These are phyloP conservation scores for Diuraphis noxia DNA, from an alignment of 1,140 invertebrate genomes.

Conservation along the genomic window DNA sequence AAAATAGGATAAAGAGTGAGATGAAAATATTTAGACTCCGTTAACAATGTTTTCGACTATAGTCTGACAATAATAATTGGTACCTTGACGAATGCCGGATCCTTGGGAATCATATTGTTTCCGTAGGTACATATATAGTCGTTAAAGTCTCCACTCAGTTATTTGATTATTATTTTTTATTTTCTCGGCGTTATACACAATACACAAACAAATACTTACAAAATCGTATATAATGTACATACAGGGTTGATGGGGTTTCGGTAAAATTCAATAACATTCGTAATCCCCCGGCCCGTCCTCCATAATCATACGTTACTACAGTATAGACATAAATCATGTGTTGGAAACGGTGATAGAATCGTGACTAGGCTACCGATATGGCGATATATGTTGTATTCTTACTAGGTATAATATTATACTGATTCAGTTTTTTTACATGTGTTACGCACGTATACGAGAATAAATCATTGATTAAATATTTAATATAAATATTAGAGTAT, in stretches of 20 bases:
- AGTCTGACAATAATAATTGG: conserved; percentile 10
- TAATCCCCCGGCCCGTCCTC: conserved; percentile 2
- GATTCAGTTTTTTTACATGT: neutral
- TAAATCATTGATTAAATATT: neutral
- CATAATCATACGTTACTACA: conserved; percentile 45
- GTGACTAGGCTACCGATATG: conserved; percentile 45
- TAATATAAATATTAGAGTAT: neutral
- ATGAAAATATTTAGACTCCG: conserved; percentile 9
- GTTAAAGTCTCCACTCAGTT: conserved; percentile 39
- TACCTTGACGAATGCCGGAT: neutral
- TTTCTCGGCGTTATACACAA: neutral
- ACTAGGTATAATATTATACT: neutral
- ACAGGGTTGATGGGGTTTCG: conserved; percentile 31
- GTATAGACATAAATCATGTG: conserved; percentile 35
- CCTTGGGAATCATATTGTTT: conserved; percentile 19
- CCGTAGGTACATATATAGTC: conserved; percentile 14
- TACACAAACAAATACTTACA: conserved; percentile 41
- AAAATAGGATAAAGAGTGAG: conserved; percentile 9
- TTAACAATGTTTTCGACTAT: conserved; percentile 19
- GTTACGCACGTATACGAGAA: neutral
- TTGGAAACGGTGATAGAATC: conserved; percentile 47
- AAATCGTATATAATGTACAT: neutral
- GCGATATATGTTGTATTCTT: neutral
- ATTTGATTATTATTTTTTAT: conserved; percentile 37
- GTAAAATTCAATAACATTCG: conserved; percentile 46